Base-by-base conservation (phyloP, 2,888 invertebrate genomes). In the Lamellibrachia columna region DNA sequence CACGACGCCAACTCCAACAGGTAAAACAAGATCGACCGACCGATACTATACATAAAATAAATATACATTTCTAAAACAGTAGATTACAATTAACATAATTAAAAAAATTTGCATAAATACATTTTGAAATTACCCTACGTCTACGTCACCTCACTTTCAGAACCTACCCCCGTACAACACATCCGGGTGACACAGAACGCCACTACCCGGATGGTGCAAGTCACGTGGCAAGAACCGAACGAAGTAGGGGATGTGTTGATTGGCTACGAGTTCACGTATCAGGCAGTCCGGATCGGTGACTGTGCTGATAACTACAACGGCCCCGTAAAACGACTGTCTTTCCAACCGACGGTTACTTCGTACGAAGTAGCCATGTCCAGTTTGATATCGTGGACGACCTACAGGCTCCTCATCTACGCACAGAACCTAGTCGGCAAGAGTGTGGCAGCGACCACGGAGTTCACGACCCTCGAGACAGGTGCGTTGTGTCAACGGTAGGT, bases 251-350 rank as follows among this genome's bases (percentile, higher is more conserved):
- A 58, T 3, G 52, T 11, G 15, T 7, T 93, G 60, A 52, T 53
- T 9, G 60, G 52, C n/a, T 93, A 93, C 92, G 93, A 93, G 40
- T 75, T 95, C 52, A 93, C 93, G 28, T 94, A 95, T 92, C 94
- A 94, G 90, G 92, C 94, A 22, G 93, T 94, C 3, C 93, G 93
- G 6, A 94, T 94, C 28, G 95, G 95, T 0, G 94, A 95, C 93
- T 96, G 96, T 93, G 52, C 92, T 75, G 92, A 90, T 92, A 60
- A 90, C 91, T 58, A 90, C 93, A 52, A 58, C 4, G 93, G 75
- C n/a, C 4, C 75, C 75, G n/a, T 22, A 75, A 75, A 15, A 6
- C 15, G 6, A 6, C 22, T 75, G 22, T 4, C 22, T 22, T 75
- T 75, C 75, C 75, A 75, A 75, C 75, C 75, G 2, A 75, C 75